Conservation (phyloP, 2,113 vertebrate genomes). For the Antennarius striatus region DNA sequence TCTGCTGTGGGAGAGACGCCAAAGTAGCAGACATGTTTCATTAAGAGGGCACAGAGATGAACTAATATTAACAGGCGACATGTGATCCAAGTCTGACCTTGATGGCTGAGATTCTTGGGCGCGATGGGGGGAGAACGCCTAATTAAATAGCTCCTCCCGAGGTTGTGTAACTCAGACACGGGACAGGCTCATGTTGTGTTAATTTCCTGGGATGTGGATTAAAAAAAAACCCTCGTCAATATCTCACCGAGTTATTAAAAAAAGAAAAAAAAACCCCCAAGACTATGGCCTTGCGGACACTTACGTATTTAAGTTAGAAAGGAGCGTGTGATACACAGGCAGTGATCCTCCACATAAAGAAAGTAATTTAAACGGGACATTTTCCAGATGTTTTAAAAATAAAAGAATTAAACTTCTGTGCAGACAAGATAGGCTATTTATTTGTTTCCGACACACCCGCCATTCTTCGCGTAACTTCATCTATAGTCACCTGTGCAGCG, state of each 20-base stretch:
- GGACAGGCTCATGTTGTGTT: conserved; percentile 35
- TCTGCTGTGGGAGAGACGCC: background rate
- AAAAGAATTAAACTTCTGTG: background rate
- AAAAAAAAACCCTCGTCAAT: no score
- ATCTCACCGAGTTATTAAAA: no score
- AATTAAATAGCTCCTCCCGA: conserved; percentile 76
- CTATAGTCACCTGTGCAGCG: background rate
- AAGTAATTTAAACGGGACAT: no score
- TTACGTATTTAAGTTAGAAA: no score
- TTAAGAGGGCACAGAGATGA: conserved; percentile 22
- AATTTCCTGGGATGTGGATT: no score
- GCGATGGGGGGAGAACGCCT: conserved; percentile 58
- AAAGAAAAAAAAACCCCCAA: no score
- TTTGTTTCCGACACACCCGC: background rate
- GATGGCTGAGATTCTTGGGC: conserved; percentile 58
- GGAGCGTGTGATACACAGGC: no score
- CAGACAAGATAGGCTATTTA: background rate
- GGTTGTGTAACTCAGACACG: conserved; percentile 59
- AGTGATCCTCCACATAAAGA: no score
- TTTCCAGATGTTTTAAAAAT: no score
- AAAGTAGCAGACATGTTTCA: conserved; percentile 36
- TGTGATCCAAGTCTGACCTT: conserved; percentile 70
- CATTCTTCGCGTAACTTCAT: conserved; percentile 21
- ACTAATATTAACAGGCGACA: conserved; percentile 61
- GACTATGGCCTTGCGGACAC: no score